Conservation (phyloP, 2,113 vertebrate species). For the Carassius gibelio region DNA sequence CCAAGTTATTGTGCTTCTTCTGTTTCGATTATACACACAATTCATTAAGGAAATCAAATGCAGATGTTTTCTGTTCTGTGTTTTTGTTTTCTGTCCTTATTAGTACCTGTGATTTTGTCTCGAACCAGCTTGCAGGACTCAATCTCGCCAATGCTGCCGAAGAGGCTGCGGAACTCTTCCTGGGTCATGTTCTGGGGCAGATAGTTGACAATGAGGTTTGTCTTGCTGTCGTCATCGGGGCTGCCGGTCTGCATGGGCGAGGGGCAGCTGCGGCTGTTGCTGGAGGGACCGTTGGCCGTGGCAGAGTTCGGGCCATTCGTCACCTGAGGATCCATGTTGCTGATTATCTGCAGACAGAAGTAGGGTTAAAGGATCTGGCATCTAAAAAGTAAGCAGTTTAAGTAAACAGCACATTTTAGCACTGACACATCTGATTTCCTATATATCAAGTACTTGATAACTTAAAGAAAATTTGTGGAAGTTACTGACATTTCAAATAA, state of each 20-base stretch:
- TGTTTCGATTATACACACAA: neutral
- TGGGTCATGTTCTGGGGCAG: conserved; percentile 99
- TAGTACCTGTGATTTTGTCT: conserved; percentile 98
- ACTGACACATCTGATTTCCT: neutral
- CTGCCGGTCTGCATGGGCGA: conserved; percentile 98
- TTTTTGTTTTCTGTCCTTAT: neutral
- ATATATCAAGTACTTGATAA: neutral
- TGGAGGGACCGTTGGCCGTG: conserved; percentile 96
- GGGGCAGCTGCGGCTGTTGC: conserved; percentile 97
- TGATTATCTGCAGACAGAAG: conserved; percentile 89
- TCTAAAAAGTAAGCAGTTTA: neutral
- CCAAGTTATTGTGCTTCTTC: neutral
- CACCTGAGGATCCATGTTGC: conserved; percentile 99
- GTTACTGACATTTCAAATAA: neutral
- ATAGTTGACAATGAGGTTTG: conserved; percentile 99
- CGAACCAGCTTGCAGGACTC: conserved; percentile 99
- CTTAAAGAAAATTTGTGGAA: neutral
- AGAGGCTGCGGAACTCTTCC: conserved; percentile 99
- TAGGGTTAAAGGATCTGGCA: neutral
- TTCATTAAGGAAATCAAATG: neutral
- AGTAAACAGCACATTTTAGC: neutral
- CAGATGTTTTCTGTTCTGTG: neutral
- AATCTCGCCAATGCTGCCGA: conserved; percentile 98
- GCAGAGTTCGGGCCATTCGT: conserved; percentile 96
- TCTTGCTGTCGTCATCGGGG: conserved; percentile 99